A percentile compares a stretch with the other conserved stretches of the same genome.
These are phyloP conservation scores for Zingel zingel DNA, from an alignment of 2,113 vertebrate species.

Conservation along the genomic window DNA sequence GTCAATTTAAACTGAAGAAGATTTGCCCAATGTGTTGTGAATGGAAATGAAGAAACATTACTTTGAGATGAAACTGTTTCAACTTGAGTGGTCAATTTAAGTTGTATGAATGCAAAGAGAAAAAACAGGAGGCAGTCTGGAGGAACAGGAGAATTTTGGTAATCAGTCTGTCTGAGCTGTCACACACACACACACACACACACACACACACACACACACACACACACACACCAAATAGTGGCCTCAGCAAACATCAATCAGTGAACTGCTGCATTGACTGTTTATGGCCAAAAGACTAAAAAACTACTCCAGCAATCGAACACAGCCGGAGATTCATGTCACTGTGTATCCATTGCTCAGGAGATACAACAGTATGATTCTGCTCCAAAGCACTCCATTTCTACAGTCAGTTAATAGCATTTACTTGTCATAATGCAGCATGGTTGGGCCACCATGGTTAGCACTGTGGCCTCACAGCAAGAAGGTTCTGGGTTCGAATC, in stretches of 20 bases:
- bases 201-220: not conserved
- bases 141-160: conserved; percentile 6
- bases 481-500: too few relatives aligned
- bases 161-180: conserved; percentile 27
- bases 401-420: not conserved
- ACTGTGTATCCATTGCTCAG: not conserved
- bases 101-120: not conserved
- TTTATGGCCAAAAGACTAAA: not conserved
- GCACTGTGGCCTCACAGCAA: too few relatives aligned
- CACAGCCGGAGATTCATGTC: not conserved
- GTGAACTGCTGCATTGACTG: not conserved
- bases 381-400: not conserved
- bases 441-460: too few relatives aligned
- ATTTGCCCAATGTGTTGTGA: not conserved
- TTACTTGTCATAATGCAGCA: too few relatives aligned
- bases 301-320: not conserved
- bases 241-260: conserved; percentile 9
- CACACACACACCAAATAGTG: not conserved
- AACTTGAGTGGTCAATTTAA: not conserved
- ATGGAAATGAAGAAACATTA: not conserved
- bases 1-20: not conserved
- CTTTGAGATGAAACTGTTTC: not conserved
- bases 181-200: not conserved
- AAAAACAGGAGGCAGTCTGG: not conserved
- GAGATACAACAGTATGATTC: not conserved